phyloP scores from a whole-genome alignment of 1,140 invertebrate genomes.

The Sogatella furcifera region DNA sequence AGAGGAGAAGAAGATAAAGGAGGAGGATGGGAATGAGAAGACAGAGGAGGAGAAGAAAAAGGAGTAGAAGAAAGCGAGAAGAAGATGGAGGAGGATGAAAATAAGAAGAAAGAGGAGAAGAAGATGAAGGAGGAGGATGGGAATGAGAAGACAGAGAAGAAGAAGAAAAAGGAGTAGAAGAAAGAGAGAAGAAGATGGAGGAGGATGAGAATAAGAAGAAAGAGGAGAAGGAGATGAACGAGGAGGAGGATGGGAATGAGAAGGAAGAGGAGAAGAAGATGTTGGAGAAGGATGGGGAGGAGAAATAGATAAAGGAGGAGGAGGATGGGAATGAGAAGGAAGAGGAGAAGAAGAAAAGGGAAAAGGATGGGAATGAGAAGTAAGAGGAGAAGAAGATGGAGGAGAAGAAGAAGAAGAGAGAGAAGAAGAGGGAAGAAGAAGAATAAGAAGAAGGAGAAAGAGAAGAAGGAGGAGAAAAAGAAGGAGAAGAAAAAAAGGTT shows the following conservation, averaged over 20 bases:
- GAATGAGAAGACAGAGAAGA: neutral
- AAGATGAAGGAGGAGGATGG: neutral
- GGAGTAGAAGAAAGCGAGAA: neutral
- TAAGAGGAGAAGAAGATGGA: too few relatives aligned
- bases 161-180: neutral
- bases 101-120: too few relatives aligned
- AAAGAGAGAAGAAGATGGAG: neutral
- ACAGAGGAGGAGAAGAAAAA: neutral
- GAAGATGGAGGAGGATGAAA: neutral
- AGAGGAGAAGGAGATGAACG: neutral
- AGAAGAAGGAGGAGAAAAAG: neutral
- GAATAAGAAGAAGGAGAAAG: neutral
- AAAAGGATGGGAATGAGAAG: too few relatives aligned
- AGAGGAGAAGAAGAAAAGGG: too few relatives aligned
- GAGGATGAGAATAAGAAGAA: neutral
- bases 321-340: neutral
- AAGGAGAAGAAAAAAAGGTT: neutral
- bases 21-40: neutral
- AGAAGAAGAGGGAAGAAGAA: too few relatives aligned
- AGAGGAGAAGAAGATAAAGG: too few relatives aligned
- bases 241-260: neutral
- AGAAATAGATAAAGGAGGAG: neutral
- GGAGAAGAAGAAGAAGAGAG: too few relatives aligned
- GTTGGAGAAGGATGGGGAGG: constrained; percentile 4
- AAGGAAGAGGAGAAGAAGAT: neutral